Evolutionary conservation across 2,888 invertebrate genomes (phyloP).

Genomic region (Pseudoips prasinana): DNA sequence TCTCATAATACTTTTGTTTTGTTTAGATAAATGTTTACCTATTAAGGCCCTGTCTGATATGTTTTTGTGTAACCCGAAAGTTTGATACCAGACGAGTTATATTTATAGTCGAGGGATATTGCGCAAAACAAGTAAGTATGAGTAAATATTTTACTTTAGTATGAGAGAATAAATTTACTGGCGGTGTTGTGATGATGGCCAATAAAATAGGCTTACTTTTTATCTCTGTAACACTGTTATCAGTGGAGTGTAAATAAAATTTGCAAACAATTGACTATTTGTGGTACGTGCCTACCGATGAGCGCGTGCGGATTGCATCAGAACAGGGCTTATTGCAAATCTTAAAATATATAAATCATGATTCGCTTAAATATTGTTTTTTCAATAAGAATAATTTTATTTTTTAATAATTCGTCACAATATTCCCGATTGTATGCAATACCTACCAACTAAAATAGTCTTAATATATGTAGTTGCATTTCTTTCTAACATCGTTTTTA

Average conservation of each 20-base stretch:
- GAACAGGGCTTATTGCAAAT: conserved; percentile 47
- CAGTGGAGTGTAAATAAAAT: conserved; percentile 42
- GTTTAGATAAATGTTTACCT: conserved; percentile 33
- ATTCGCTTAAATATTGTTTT: conserved; percentile 8
- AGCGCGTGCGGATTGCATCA: conserved; percentile 53
- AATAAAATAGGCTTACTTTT: too few relatives aligned
- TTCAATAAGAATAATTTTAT: too few relatives aligned
- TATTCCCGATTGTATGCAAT: too few relatives aligned
- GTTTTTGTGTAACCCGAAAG: conserved; percentile 20
- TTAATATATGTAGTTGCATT: too few relatives aligned
- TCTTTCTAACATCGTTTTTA: too few relatives aligned
- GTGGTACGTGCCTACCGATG: conserved; percentile 56
- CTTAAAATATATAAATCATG: conserved; percentile 40
- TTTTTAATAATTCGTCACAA: too few relatives aligned
- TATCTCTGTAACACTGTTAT: conserved; percentile 28
- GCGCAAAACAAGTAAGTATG: conserved; percentile 8
- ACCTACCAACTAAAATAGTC: too few relatives aligned
- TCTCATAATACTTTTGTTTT: conserved; percentile 40
- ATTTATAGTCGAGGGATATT: conserved; percentile 11
- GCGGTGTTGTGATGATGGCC: too few relatives aligned
- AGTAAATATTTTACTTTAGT: conserved; percentile 6
- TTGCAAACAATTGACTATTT: conserved; percentile 56
- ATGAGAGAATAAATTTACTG: too few relatives aligned
- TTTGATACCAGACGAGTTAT: conserved; percentile 18
- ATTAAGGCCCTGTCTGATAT: conserved; percentile 22